Evolutionary conservation across 1,140 invertebrate genomes (phyloP), one percentile per base, ranked within the genome.

Genomic region (Alviniconcha marisindica): DNA sequence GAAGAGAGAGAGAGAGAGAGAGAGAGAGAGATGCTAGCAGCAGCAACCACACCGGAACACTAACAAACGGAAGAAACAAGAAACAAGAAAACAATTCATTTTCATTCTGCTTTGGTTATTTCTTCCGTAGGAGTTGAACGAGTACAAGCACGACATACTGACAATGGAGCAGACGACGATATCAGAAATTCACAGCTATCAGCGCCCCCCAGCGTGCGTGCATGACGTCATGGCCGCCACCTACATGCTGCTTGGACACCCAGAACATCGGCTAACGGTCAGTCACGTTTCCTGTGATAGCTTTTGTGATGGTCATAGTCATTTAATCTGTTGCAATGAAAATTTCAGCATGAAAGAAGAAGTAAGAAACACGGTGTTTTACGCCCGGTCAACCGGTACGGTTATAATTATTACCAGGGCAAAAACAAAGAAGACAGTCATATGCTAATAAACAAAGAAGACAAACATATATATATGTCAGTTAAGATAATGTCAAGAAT

Each of bases 181-280:
- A 44, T 91, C 89, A 2, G 90, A 91, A 82, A 84, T 91, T 31
- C 86, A 89, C n/a, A 88, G 87, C 63, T 91, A 91, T 44, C 83
- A 88, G 38, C 84, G 88, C 33, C 90, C 90, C 2, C 90, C 90
- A 21, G 51, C 83, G 54, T 88, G 89, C 66, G 89, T 91, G 4
- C 88, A 89, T 54, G 87, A 90, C 77, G 87, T 89, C 38, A 91
- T 91, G 90, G 83, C 84, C 2, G 87, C 88, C 10, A 87, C 88
- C 2, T 91, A 89, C 81, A 85, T 91, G 84, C 79, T 91, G 54
- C 81, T 91, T 7, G 90, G 90, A 1, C 83, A 91, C 77, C 63
- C 83, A 2, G 90, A 91, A 40, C 60, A 87, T 15, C 83, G 85
- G 69, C 81, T 91, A 18, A 79, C 36, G 83, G 90, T 90, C 87